These are phyloP conservation scores for Scolopax bukidnonensis DNA, from an alignment of 2,797 vertebrate genomes.

Conservation along the genomic window DNA sequence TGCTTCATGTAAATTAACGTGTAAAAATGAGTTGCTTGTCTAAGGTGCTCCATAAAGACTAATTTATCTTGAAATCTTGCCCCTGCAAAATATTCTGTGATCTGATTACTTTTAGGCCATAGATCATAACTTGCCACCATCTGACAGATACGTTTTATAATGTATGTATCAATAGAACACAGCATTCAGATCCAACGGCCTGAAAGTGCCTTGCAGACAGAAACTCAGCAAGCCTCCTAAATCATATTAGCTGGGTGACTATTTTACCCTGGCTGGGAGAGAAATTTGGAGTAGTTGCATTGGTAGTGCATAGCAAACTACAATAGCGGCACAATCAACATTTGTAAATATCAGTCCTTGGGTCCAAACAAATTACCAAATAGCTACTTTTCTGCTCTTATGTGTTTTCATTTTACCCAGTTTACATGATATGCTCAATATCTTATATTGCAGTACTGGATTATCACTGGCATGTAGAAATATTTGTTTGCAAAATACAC, in stretches of 20 bases:
- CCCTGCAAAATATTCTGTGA: background rate
- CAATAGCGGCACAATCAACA: background rate
- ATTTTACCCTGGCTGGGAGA: background rate
- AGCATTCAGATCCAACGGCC: background rate
- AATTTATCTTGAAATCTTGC: conserved; percentile 10
- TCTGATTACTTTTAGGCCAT: conserved; percentile 1
- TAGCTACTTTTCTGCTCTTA: background rate
- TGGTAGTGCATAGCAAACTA: background rate
- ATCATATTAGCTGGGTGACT: background rate
- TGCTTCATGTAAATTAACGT: conserved; percentile 1
- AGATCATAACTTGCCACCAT: conserved; percentile 2
- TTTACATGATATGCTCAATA: background rate
- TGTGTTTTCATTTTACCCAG: background rate
- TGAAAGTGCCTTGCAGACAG: background rate
- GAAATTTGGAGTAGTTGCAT: background rate
- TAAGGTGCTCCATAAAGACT: background rate
- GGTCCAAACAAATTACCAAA: background rate
- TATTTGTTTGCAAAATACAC: background rate
- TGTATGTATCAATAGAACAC: background rate
- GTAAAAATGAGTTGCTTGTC: background rate
- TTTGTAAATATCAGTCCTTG: background rate
- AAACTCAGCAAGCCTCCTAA: background rate
- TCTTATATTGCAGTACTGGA: background rate
- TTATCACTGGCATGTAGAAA: background rate
- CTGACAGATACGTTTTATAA: background rate